phyloP scores from a whole-genome alignment of 2,888 invertebrate genomes.

The Siphonodentalium dalli region DNA sequence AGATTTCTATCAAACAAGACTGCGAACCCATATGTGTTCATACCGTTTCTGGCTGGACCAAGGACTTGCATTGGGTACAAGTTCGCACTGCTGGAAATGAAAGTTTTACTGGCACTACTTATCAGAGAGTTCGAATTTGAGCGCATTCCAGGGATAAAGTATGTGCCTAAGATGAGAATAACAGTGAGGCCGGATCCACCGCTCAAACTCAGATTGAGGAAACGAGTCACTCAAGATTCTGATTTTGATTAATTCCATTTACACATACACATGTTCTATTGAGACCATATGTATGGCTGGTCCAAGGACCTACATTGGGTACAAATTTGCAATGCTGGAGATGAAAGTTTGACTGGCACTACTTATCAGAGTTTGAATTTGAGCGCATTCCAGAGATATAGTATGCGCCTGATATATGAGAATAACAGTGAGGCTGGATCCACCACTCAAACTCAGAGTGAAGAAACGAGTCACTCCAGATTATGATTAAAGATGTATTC shows the following conservation, averaged over 20 bases:
- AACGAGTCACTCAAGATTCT: too few species aligned
- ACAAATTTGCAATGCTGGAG: too few species aligned
- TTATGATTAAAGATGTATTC: too few species aligned
- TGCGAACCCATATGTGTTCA: constrained; percentile 23
- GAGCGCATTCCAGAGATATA: constrained; percentile 29
- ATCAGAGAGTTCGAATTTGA: constrained; percentile 30
- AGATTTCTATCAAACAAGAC: constrained; percentile 27
- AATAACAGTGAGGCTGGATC: constrained; percentile 35
- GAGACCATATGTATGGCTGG: constrained; percentile 40
- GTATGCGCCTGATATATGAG: constrained; percentile 21
- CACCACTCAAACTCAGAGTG: constrained; percentile 27
- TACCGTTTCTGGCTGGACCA: constrained; percentile 38
- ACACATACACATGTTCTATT: too few species aligned
- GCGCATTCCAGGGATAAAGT: constrained; percentile 28
- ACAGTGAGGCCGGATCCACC: constrained; percentile 36
- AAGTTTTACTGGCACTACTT: constrained; percentile 25
- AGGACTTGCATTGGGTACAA: constrained; percentile 46
- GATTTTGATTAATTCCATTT: too few species aligned
- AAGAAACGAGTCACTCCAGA: too few species aligned
- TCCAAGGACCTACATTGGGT: constrained; percentile 42
- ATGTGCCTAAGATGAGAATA: constrained; percentile 21
- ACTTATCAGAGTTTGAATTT: constrained; percentile 28
- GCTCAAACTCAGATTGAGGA: constrained; percentile 26
- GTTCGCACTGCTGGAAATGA: constrained; percentile 41
- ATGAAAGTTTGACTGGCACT: constrained; percentile 30